Base-by-base conservation (phyloP, 2,113 vertebrate genomes). In the Prinia subflava region DNA sequence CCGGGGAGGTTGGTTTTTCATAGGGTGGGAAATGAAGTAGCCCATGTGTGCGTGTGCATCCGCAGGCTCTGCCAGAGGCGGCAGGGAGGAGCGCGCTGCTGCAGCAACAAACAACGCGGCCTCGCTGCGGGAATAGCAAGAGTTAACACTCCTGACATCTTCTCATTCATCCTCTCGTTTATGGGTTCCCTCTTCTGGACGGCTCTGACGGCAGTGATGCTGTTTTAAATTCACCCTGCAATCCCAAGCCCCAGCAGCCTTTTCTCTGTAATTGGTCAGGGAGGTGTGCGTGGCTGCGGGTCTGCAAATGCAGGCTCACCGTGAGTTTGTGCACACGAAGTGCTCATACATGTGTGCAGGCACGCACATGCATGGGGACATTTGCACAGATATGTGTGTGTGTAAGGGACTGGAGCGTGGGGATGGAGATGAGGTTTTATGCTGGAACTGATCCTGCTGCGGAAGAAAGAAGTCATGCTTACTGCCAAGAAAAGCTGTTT, bases 91-190 rank as follows among this genome's bases (percentile, higher is more conserved):
- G 27, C 0, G 1, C 8, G 25, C 69, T 87, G 87, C 93, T 5
- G 79, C 94, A 94, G 93, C 89, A 82, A 87, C 95, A 96, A 88
- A 94, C 92, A 96, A 95, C 1, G 8, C 79, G 65, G 88, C 70
- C 65, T 89, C 0, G 2, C 94, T 83, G 44, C 10, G 41, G 86
- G 92, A 95, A 88, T 87, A 94, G 94, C 84, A 90, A 92, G 23
- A 1, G 5, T 93, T 64, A 70, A 80, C n/a, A 53, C 47, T 91
- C 86, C 71, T 90, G 90, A 95, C 83, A 76, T 77, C 79, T 77
- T 88, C 94, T 95, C 91, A 95, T 96, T 81, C 94, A 95, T 90
- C 90, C 86, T 88, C 62, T 56, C 57, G 25, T 91, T 92, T 88
- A 90, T 15, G 64, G 69, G 39, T 33, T 88, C 82, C 73, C 64